Evolutionary conservation across 2,888 invertebrate genomes (phyloP), one percentile per base, ranked within the genome.

Genomic region (Cephus runcator): DNA sequence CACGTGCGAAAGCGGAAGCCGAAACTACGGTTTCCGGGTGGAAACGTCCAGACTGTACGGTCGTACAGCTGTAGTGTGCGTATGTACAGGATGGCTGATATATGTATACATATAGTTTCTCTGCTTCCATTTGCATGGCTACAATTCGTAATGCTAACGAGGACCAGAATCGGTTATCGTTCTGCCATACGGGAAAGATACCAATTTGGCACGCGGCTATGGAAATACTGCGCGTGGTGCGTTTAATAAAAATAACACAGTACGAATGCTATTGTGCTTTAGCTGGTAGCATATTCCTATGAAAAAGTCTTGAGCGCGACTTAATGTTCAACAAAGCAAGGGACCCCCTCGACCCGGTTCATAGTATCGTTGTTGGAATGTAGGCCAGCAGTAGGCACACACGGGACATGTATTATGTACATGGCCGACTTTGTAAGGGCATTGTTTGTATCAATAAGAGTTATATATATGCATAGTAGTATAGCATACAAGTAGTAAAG

Each of bases 391-490:
- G 79, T 79, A 80, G 77, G 79, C 80, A 80, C 78, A 81, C 81
- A 77, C 79, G 76, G 73, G 75, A 77, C 33, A 79, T 75, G 76
- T 69, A 78, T 78, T 76, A 79, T 76, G 76, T 77, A 77, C 74
- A 79, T 77, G 82, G 76, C 80, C 81, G 81, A 81, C 80, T 80
- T 80, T 80, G 77, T 80, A 79, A 81, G 80, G 82, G 81, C 82
- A 82, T 82, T 82, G 82, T 82, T 81, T 79, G 77, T 77, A 76
- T 78, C 79, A 4, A 23, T 33, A 33, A 15, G 23, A 35, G 23
- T 23, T 34, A 12, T 35, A 36, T 35, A 36, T 23, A 71, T 11
- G 74, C 35, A 34, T 74, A 56, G 23, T 56, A 56, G 56, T 23
- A 56, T 23, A 31, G 36, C 6, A 74, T 35, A 35, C 35, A 12